Conservation (phyloP, 2,113 vertebrate genomes). For the Charina bottae region DNA sequence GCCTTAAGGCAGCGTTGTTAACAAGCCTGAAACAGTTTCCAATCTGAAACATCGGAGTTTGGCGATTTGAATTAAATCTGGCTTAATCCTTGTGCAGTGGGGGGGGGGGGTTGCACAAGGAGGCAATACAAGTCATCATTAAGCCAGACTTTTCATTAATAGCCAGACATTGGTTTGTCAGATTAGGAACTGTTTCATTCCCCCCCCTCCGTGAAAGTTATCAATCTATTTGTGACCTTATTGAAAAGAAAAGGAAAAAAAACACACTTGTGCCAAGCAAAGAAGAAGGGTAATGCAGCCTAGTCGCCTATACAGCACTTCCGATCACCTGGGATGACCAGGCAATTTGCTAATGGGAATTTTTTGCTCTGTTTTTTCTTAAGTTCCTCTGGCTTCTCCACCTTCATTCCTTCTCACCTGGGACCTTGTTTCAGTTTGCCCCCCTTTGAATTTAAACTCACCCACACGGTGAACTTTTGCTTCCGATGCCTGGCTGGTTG, state of each 20-base stretch:
- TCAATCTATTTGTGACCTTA: background rate
- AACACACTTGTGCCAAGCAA: background rate
- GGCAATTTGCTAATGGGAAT: background rate
- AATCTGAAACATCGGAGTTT: background rate
- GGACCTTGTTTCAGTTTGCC: background rate
- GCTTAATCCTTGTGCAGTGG: background rate
- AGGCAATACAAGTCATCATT: background rate
- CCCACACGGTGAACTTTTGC: background rate
- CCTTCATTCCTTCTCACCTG: background rate
- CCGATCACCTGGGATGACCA: background rate
- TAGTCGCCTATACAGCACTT: background rate
- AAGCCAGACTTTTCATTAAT: background rate
- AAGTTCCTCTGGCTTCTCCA: background rate
- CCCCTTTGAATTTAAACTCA: background rate
- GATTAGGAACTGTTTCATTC: background rate
- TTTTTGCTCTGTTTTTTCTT: background rate
- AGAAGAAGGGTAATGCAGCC: background rate
- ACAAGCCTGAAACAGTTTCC: background rate
- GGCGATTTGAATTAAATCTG: background rate
- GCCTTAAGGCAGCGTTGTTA: background rate
- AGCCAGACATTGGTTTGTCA: no score
- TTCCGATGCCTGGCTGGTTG: background rate
- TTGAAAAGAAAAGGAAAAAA: background rate
- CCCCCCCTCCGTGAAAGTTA: background rate
- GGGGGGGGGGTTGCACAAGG: background rate